Evolutionary conservation across 2,113 vertebrate species (phyloP), one percentile per base, ranked within the genome.

Genomic region (Sturnira hondurensis): DNA sequence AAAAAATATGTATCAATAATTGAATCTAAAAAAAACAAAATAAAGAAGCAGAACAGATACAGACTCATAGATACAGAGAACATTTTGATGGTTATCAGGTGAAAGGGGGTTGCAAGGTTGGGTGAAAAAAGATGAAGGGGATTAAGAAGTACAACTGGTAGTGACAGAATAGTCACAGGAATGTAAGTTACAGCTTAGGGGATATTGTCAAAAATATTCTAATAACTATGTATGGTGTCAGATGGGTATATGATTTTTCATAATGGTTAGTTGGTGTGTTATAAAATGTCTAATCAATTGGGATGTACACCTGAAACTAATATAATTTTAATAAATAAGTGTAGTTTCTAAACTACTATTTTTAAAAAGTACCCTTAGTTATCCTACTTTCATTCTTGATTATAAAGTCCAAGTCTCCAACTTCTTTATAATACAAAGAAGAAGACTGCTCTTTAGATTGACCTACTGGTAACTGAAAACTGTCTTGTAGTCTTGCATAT

Each of bases 251-350:
- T 6, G 19, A n/a, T 77, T 77, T 77, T 22, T 50, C 45, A 33
- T 16, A 31, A 50, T 50, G 45, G 50, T 33, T 33, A 52, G 17
- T n/a, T 52, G 33, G 45, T 52, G 36, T 22, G 47, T 77, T 52
- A 77, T 52, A n/a, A 20, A 33, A 19, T 77, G 5, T n/a, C 45
- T 77, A 77, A 52, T 77, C 45, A 52, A 52, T 17, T 77, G 47
- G 45, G 4, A 3, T 33, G 43, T 19, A 20, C 13, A 76, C 73
- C 45, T 50, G 15, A 76, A 77, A 77, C 45, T 52, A 77, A 77
- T n/a, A 77, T 50, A 76, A 76, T 76, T n/a, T 95, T 96, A 67
- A 80, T 61, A 95, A 87, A 68, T 88, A 83, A 82, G 45, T 36
- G 41, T 87, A 68, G 54, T 89, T 89, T 89, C 13, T 47, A 91